These are phyloP conservation scores for Danionella cerebrum DNA, from an alignment of 2,113 vertebrate genomes.

Conservation along the genomic window DNA sequence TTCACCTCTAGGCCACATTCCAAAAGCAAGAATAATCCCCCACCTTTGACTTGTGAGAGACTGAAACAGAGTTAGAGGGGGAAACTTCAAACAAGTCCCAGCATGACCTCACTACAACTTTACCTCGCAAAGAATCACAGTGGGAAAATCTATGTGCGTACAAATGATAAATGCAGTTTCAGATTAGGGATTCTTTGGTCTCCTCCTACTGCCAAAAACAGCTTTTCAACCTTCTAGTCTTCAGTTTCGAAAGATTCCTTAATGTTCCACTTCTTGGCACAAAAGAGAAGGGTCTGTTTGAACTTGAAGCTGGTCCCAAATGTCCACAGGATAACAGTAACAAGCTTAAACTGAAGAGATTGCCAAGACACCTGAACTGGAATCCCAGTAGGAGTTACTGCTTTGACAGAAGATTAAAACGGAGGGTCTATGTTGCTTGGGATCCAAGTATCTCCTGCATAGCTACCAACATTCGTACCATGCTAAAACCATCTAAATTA, in stretches of 20 bases:
- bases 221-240: constrained; percentile 49
- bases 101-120: constrained; percentile 50
- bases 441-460: constrained; percentile 10
- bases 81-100: constrained; percentile 54
- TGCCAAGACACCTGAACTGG: constrained; percentile 35
- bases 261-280: constrained; percentile 58
- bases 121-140: constrained; percentile 1
- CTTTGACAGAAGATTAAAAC: constrained; percentile 38
- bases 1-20: constrained; percentile 59
- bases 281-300: constrained; percentile 56
- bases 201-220: constrained; percentile 49
- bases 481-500: constrained; percentile 34
- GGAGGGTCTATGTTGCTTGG: constrained; percentile 23
- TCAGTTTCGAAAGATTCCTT: constrained; percentile 56
- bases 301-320: constrained; percentile 61
- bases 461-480: constrained; percentile 32
- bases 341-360: constrained; percentile 45
- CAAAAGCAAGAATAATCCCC: constrained; percentile 63
- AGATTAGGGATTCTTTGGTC: not conserved
- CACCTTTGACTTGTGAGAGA: constrained; percentile 57
- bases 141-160: not conserved
- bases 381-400: not conserved
- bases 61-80: not conserved
- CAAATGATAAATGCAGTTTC: not conserved
- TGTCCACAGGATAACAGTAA: constrained; percentile 52